Percentiles rank a stretch among this genome's conserved stretches.
Conservation (phyloP, 2,113 vertebrate genomes). For the Cettia cetti region DNA sequence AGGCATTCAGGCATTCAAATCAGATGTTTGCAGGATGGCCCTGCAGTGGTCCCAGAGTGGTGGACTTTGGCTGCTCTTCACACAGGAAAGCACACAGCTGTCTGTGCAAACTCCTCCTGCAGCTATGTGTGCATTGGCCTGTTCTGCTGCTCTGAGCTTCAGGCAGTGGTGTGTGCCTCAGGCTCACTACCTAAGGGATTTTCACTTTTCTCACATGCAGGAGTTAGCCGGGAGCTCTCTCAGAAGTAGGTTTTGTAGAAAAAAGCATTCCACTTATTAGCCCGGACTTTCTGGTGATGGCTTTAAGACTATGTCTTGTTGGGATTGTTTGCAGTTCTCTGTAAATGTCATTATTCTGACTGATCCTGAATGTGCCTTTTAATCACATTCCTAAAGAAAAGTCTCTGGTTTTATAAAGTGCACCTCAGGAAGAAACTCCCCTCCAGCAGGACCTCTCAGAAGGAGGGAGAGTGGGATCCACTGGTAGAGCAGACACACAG, state of each 20-base stretch:
- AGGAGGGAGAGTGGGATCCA: neutral
- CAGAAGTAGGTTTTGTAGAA: neutral
- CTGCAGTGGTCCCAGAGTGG: neutral
- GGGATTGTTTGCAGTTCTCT: neutral
- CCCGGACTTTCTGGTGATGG: neutral
- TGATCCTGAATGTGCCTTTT: neutral
- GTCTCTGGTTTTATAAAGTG: neutral
- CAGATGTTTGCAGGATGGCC: neutral
- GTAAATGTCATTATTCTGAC: neutral
- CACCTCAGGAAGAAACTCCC: neutral
- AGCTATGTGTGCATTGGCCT: neutral
- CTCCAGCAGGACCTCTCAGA: neutral
- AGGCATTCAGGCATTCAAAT: neutral
- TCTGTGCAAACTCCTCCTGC: neutral
- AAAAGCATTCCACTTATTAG: neutral
- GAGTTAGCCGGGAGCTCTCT: neutral
- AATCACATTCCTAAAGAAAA: neutral
- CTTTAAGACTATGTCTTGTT: neutral
- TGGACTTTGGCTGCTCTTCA: neutral
- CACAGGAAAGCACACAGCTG: rapidly evolving
- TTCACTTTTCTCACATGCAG: neutral
- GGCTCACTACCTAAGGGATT: neutral
- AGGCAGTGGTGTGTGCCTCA: neutral
- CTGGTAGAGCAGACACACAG: neutral
- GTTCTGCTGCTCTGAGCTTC: slow-evolving; percentile 11